Evolutionary conservation across 1,140 invertebrate genomes (phyloP), one percentile per base, ranked within the genome.

Genomic region (Euglossa dilemma): DNA sequence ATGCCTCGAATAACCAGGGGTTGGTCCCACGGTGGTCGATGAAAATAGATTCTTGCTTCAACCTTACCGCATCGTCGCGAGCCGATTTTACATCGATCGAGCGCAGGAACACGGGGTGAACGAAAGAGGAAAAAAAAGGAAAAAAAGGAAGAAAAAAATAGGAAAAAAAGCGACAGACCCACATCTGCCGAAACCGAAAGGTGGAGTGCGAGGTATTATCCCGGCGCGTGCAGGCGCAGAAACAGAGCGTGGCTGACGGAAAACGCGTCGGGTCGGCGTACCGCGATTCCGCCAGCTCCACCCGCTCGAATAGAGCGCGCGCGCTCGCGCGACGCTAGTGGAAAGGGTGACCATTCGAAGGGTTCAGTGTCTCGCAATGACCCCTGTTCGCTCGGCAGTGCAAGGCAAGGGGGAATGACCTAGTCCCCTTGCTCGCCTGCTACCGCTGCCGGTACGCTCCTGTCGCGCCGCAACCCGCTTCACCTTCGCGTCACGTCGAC

Each of bases 351-450:
- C 67, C 73, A 89, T 87, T 86, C 78, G 89, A 85, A 91, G 90
- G 90, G 91, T 92, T 92, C 87, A 90, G 76, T 89, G 91, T 91
- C 91, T 92, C 87, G 85, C 86, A 87, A 89, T 92, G 91, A 92
- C 91, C 91, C 89, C 89, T 88, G 89, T 76, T 85, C 83, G 85
- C 83, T 86, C 85, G 89, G 70, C 64, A 66, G 78, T 91, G 87
- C 83, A 88, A 90, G 84, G 69, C 85, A 88, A 84, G 90, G 91
- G 90, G 92, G 91, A 93, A 93, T 92, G 92, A 92, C 92, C 92
- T 78, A 93, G 91, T 92, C 87, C 88, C 85, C 86, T 78, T 79
- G 64, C 88, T n/a, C 36, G 45, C 43, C 69, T 71, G 36, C 63
- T 78, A 69, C n/a, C 79, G 72, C 20, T 16, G 64, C 52, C 70